Evolutionary conservation across 2,113 vertebrate species (phyloP).

Genomic region (Festucalex cinctus): DNA sequence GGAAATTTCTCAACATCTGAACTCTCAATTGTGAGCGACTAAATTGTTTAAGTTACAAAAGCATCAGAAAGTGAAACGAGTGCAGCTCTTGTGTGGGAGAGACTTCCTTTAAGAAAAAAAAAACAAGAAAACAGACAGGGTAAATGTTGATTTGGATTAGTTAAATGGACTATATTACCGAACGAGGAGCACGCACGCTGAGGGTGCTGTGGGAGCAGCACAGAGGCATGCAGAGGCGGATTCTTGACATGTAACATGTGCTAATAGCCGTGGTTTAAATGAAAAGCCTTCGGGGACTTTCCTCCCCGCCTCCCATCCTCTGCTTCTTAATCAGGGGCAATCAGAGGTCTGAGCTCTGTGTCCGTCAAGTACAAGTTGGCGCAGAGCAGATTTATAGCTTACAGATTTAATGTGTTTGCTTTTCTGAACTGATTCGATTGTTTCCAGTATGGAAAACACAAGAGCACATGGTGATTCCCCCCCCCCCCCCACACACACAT

Average conservation of each 20-base stretch:
- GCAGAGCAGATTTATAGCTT: conserved; percentile 1
- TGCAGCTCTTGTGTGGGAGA: neutral
- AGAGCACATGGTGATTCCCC: neutral
- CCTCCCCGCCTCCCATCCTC: conserved; percentile 18
- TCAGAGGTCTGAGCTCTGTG: conserved; percentile 22
- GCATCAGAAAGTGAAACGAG: conserved; percentile 4
- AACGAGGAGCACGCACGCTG: conserved; percentile 19
- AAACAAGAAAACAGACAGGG: neutral
- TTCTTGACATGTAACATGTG: conserved; percentile 73
- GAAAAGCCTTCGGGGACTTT: conserved; percentile 64
- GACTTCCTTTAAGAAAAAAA: neutral
- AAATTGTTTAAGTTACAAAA: neutral
- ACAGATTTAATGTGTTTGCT: conserved; percentile 13
- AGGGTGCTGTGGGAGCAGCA: conserved; percentile 38
- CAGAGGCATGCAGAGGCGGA: conserved; percentile 56
- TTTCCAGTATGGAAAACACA: conserved; percentile 3
- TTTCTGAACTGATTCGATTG: conserved; percentile 9
- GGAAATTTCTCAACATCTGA: neutral
- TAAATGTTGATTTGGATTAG: conserved; percentile 1
- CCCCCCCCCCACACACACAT: neutral
- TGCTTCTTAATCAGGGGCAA: conserved; percentile 43
- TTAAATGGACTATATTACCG: conserved; percentile 16
- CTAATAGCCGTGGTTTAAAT: conserved; percentile 69
- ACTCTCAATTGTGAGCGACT: neutral
- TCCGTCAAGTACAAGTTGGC: conserved; percentile 12